Evolutionary conservation across 2,113 vertebrate genomes (phyloP).

Genomic region (Clupea harengus): DNA sequence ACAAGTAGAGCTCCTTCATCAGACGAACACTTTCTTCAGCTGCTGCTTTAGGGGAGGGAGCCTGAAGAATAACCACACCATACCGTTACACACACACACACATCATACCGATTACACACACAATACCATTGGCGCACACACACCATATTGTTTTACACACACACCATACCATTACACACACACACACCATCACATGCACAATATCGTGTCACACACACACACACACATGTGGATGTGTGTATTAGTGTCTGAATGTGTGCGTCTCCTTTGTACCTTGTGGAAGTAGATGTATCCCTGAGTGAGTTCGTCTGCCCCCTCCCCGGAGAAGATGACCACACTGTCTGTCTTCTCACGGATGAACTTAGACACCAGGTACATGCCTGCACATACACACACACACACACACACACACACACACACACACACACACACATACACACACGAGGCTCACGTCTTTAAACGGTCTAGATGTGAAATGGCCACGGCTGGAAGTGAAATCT

Average conservation of each 20-base stretch:
- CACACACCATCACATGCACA: neutral
- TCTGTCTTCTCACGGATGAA: conserved; percentile 89
- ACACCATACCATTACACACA: neutral
- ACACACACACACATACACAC: neutral
- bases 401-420: conserved; percentile 5
- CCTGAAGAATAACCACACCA: conserved; percentile 63
- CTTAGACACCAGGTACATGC: conserved; percentile 89
- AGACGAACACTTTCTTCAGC: conserved; percentile 86
- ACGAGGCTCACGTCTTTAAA: neutral
- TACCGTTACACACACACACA: neutral
- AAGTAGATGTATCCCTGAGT: conserved; percentile 95
- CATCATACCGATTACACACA: neutral
- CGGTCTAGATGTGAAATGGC: too few species aligned
- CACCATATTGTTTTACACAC: too few species aligned
- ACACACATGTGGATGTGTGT: neutral
- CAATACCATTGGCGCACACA: too few species aligned
- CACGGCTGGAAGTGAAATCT: too few species aligned
- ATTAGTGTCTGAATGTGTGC: neutral
- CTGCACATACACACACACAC: conserved; percentile 58
- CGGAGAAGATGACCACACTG: conserved; percentile 93
- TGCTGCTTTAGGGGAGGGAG: conserved; percentile 76
- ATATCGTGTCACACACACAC: neutral
- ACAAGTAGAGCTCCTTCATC: conserved; percentile 87
- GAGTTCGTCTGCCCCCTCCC: conserved; percentile 89
- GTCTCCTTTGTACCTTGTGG: conserved; percentile 75